Evolutionary conservation across 2,113 vertebrate species (phyloP).

Genomic region (Myrmophylax atrothorax): DNA sequence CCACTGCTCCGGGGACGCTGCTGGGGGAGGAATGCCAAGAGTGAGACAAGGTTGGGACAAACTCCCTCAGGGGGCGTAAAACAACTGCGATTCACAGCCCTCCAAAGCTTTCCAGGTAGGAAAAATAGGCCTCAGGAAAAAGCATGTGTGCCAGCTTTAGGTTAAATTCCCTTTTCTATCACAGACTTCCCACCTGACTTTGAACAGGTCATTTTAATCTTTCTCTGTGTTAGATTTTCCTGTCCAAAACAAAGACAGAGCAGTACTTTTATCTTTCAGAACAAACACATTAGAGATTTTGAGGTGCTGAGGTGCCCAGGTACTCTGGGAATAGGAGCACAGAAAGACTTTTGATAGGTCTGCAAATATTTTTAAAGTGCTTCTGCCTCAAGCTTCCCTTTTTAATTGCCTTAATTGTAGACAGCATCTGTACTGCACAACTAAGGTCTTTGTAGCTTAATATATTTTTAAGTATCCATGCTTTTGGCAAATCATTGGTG

Average conservation of each 20-base stretch:
- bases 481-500: conserved; percentile 3
- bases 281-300: conserved; percentile 37
- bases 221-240: neutral
- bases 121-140: conserved; percentile 10
- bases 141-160: neutral
- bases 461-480: neutral
- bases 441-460: neutral
- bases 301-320: conserved; percentile 3
- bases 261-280: conserved; percentile 34
- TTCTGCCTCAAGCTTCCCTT: conserved; percentile 22
- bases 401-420: conserved; percentile 40
- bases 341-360: conserved; percentile 5
- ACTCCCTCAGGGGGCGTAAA: neutral
- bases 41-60: neutral
- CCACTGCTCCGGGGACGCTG: neutral
- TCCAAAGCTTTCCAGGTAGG: neutral
- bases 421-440: neutral
- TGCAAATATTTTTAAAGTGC: conserved; percentile 49
- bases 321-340: conserved; percentile 14
- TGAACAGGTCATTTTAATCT: conserved; percentile 40
- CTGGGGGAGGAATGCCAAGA: neutral
- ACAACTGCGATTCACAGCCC: neutral
- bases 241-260: conserved; percentile 18
- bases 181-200: conserved; percentile 29
- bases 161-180: conserved; percentile 24